Conservation (phyloP, 2,113 vertebrate genomes). For the Dicrurus megarhynchus region DNA sequence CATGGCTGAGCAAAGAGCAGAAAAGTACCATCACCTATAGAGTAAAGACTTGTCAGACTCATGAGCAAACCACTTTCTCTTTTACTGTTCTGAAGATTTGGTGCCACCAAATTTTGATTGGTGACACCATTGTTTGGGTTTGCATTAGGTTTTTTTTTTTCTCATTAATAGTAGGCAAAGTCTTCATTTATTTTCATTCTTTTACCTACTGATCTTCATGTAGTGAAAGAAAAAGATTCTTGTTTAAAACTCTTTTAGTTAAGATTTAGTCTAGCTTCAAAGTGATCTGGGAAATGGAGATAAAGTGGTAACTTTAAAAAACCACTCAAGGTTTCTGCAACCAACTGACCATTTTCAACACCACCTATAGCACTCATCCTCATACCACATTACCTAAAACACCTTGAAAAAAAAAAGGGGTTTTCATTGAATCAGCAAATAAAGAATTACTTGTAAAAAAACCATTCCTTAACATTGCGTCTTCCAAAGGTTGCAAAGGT, state of each 20-base stretch:
- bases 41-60: not conserved
- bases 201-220: not conserved
- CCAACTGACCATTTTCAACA: not conserved
- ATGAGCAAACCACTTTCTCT: not conserved
- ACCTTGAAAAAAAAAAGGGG: not conserved
- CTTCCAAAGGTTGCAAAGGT: not conserved
- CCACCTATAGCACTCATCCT: not conserved
- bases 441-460: not conserved
- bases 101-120: not conserved
- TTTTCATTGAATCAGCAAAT: not conserved
- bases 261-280: not conserved
- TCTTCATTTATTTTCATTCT: not conserved
- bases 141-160: not conserved
- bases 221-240: not conserved
- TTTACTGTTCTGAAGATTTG: not conserved
- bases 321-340: not conserved
- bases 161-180: not conserved
- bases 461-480: accelerated
- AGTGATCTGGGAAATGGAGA: not conserved
- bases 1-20: not conserved
- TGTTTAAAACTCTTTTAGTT: not conserved
- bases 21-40: not conserved
- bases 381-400: not conserved
- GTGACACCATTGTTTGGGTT: not conserved
- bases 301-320: not conserved